Percentiles rank a stretch among this genome's conserved stretches.
Conservation (phyloP, 2,797 vertebrate species). For the Synaphobranchus kaupii region DNA sequence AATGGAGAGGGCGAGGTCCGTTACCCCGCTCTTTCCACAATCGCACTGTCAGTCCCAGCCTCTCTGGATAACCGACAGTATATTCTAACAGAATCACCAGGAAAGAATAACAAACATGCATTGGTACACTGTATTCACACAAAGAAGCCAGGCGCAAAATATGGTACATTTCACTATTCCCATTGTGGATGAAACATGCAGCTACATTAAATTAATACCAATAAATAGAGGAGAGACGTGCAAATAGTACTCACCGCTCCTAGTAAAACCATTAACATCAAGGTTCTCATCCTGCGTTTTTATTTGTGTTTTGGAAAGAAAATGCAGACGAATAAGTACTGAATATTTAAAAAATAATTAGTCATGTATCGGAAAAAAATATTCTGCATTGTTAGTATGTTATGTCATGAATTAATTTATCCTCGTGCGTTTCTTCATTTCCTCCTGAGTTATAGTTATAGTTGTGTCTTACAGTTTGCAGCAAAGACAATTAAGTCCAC, state of each 20-base stretch:
- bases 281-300: conserved; percentile 67
- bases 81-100: neutral
- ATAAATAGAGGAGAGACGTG: neutral
- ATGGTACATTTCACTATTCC: neutral
- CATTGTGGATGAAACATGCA: neutral
- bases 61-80: neutral
- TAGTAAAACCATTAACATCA: conserved; percentile 61
- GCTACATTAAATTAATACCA: neutral
- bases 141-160: neutral
- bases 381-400: conserved; percentile 28
- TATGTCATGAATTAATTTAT: conserved; percentile 51
- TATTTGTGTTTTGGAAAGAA: conserved; percentile 35
- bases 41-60: too few species aligned
- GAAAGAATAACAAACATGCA: neutral
- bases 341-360: neutral
- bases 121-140: neutral
- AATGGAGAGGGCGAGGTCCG: conserved; percentile 13
- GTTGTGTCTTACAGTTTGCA: neutral
- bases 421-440: conserved; percentile 42
- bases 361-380: conserved; percentile 19
- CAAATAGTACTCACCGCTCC: conserved; percentile 68
- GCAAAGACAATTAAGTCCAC: conserved; percentile 28
- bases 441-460: conserved; percentile 12
- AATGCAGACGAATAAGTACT: neutral
- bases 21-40: too few species aligned